Base-by-base conservation (phyloP, 2,888 invertebrate species). In the Tiliacea citrago region DNA sequence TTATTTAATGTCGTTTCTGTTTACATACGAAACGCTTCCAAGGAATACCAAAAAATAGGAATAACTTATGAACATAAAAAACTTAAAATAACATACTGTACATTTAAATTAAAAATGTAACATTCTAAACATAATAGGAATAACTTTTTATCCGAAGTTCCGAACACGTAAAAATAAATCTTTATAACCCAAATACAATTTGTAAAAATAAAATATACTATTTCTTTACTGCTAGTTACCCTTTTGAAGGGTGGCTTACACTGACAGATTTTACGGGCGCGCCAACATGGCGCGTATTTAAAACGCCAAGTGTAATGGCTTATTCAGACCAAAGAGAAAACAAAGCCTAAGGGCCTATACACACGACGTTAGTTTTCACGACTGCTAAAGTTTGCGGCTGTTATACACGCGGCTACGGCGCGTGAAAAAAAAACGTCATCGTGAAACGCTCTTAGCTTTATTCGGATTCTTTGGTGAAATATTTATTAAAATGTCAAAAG, bases 71-170 rank as follows among this genome's bases (percentile, higher is more conserved):
- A 82, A 77, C 57, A 47, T 39, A 58, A 73, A 35, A 70, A 68
- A 7, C 51, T 67, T 57, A 57, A 35, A 55, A 24, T 71, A 73
- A 63, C n/a, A 61, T 71, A 84, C 39, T 75, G 75, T 84, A 79
- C 77, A 82, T 76, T 77, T 61, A 29, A 73, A 77, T 73, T 55
- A 68, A 45, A 68, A 78, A 83, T 65, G 55, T 81, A n/a, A 60
- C 24, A 68, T 55, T 78, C 61, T 81, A 79, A 78, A 78, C 55
- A 62, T 75, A 78, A 75, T 84, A 85, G 81, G 73, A 77, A 78
- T 68, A 75, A 42, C 16, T 60, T 73, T 57, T 29, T 42, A 67
- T 68, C 18, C 39, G n/a, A n/a, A n/a, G n/a, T n/a, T n/a, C n/a
- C n/a, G 18, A 72, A 74, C 53, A 74, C 58, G 18, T 73, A 70